These are phyloP conservation scores for Anniella stebbinsi DNA, from an alignment of 2,797 vertebrate genomes.

Conservation along the genomic window DNA sequence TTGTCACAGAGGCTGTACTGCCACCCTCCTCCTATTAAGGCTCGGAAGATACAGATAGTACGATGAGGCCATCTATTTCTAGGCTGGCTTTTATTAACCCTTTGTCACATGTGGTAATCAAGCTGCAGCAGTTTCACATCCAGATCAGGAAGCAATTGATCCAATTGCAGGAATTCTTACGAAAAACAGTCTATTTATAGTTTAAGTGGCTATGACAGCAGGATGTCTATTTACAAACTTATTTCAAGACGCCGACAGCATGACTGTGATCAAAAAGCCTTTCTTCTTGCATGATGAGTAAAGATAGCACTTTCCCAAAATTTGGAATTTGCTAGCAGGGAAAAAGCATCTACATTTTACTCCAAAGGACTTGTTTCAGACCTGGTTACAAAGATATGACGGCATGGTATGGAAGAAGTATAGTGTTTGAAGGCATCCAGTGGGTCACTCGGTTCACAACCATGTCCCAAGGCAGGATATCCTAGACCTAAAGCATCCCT, in stretches of 20 bases:
- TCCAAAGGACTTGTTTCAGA: background rate
- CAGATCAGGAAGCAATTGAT: constrained; percentile 55
- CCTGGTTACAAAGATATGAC: background rate
- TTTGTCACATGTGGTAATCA: constrained; percentile 32
- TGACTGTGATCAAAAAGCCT: constrained; percentile 21
- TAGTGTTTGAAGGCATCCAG: background rate
- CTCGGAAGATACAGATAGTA: background rate
- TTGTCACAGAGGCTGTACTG: background rate
- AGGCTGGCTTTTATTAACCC: constrained; percentile 39
- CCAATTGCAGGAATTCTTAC: constrained; percentile 38
- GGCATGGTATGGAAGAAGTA: background rate
- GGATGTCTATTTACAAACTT: constrained; percentile 41
- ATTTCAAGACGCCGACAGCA: constrained; percentile 34
- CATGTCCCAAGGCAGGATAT: constrained; percentile 14
- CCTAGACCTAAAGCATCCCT: constrained; percentile 4
- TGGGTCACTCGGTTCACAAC: background rate
- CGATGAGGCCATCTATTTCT: constrained; percentile 30
- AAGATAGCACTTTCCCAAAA: background rate
- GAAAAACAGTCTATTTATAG: constrained; percentile 52
- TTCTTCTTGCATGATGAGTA: constrained; percentile 9
- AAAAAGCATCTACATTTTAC: background rate
- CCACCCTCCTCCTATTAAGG: background rate
- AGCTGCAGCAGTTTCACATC: constrained; percentile 30
- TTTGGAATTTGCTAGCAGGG: constrained; percentile 8
- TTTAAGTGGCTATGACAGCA: constrained; percentile 48